Evolutionary conservation across 2,888 invertebrate genomes (phyloP).

Genomic region (Dicyrtomina minuta): DNA sequence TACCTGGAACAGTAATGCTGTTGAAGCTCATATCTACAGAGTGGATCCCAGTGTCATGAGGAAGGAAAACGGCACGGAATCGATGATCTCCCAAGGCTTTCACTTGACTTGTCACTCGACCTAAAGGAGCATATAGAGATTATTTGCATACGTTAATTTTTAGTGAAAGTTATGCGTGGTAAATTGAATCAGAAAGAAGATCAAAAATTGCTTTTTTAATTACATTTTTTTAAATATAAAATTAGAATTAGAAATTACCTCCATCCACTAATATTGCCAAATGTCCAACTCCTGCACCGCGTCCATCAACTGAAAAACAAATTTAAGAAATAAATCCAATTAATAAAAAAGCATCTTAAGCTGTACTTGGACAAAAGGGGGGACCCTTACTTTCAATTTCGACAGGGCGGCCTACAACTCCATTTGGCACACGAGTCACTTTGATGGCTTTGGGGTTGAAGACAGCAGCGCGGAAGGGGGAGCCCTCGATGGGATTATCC

Average conservation of each 20-base stretch:
- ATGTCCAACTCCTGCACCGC: constrained; percentile 93
- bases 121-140: too few relatives aligned
- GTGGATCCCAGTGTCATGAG: constrained; percentile 81
- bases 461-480: constrained; percentile 57
- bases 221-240: neutral
- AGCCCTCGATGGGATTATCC: constrained; percentile 56
- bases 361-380: constrained; percentile 1
- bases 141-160: too few relatives aligned
- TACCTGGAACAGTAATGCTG: constrained; percentile 84
- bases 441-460: constrained; percentile 48
- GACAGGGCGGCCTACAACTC: constrained; percentile 84
- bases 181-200: too few relatives aligned
- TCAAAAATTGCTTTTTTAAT: neutral
- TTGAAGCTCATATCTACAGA: constrained; percentile 93
- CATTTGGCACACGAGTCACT: constrained; percentile 83
- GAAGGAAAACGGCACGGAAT: constrained; percentile 83
- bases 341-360: neutral
- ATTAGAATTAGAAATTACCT: constrained; percentile 58
- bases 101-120: constrained; percentile 88
- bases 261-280: constrained; percentile 93
- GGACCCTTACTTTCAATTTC: constrained; percentile 94
- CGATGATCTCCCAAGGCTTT: constrained; percentile 84
- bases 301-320: constrained; percentile 78
- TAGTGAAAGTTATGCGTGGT: too few relatives aligned
- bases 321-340: neutral